Evolutionary conservation across 2,888 invertebrate genomes (phyloP).

Genomic region (Tanytarsus gracilentus): DNA sequence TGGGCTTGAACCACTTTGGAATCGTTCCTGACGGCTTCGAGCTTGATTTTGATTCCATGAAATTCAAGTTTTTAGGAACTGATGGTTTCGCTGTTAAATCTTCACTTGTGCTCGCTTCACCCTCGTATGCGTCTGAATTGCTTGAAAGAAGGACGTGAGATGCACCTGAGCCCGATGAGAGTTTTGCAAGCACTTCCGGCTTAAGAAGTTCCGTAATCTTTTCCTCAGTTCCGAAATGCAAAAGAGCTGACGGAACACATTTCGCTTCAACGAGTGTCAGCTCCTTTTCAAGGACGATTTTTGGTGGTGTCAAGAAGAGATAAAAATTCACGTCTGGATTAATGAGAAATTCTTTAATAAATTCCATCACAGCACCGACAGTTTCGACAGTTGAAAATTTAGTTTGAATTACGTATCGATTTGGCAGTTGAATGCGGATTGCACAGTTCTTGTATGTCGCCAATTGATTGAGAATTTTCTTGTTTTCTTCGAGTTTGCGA

Average conservation of each 20-base stretch:
- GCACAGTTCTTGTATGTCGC: constrained; percentile 66
- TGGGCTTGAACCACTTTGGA: constrained; percentile 46
- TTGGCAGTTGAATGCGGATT: constrained; percentile 79
- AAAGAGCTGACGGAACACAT: constrained; percentile 67
- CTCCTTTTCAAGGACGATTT: constrained; percentile 53
- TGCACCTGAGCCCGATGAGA: constrained; percentile 59
- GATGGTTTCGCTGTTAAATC: constrained; percentile 24
- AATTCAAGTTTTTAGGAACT: constrained; percentile 30
- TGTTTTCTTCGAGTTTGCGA: constrained; percentile 51
- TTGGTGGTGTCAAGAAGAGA: constrained; percentile 79
- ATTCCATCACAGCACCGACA: constrained; percentile 59
- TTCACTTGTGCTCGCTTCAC: background rate
- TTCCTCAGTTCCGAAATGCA: constrained; percentile 55
- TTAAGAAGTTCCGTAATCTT: constrained; percentile 46
- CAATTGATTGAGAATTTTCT: constrained; percentile 49
- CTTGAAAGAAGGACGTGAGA: constrained; percentile 35
- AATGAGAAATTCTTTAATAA: constrained; percentile 61
- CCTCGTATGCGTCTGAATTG: too few relatives aligned
- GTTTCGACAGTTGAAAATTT: constrained; percentile 70
- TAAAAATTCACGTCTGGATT: constrained; percentile 60
- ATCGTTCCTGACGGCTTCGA: constrained; percentile 41
- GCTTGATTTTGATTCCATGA: constrained; percentile 31
- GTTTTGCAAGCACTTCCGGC: constrained; percentile 50
- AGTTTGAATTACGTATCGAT: constrained; percentile 76
- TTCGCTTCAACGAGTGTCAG: constrained; percentile 60